A percentile compares a stretch with the other conserved stretches of the same genome.
These are phyloP conservation scores for Molanna angustata DNA, from an alignment of 2,888 invertebrate genomes.

Conservation along the genomic window DNA sequence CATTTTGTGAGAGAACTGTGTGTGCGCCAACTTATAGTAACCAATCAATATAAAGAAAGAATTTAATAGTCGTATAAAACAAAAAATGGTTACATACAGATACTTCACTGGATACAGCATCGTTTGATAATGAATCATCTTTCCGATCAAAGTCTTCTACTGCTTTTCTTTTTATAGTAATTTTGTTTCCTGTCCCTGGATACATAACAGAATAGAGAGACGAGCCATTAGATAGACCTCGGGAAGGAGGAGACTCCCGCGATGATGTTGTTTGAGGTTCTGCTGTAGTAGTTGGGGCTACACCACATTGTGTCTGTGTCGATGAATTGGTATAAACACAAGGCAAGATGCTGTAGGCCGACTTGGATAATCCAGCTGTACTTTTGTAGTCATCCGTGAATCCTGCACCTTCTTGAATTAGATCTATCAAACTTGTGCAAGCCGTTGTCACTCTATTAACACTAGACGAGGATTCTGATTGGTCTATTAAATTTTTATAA, in stretches of 20 bases:
- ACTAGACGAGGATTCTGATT: conserved; percentile 50
- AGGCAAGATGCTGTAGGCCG: conserved; percentile 70
- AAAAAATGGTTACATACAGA: no score
- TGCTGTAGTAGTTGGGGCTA: conserved; percentile 1
- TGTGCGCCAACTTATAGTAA: no score
- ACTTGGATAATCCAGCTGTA: conserved; percentile 69
- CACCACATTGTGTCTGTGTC: conserved; percentile 44
- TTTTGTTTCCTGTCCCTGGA: conserved; percentile 78
- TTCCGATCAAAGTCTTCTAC: conserved; percentile 53
- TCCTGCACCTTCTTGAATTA: conserved; percentile 77
- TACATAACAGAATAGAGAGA: conserved; percentile 76
- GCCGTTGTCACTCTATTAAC: conserved; percentile 53
- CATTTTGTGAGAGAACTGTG: no score
- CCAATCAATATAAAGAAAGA: no score
- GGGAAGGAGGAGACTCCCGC: conserved; percentile 35
- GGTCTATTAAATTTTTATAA: conserved; percentile 60
- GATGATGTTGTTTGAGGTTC: conserved; percentile 30
- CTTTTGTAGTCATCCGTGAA: conserved; percentile 75
- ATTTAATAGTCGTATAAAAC: no score
- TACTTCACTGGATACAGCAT: no score
- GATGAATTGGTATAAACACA: conserved; percentile 68
- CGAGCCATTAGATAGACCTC: conserved; percentile 55
- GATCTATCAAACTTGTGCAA: conserved; percentile 63
- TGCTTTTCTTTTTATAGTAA: conserved; percentile 77
- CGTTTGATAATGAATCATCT: conserved; percentile 35